phyloP scores from a whole-genome alignment of 2,797 vertebrate genomes.

The Sebastes nivosus region DNA sequence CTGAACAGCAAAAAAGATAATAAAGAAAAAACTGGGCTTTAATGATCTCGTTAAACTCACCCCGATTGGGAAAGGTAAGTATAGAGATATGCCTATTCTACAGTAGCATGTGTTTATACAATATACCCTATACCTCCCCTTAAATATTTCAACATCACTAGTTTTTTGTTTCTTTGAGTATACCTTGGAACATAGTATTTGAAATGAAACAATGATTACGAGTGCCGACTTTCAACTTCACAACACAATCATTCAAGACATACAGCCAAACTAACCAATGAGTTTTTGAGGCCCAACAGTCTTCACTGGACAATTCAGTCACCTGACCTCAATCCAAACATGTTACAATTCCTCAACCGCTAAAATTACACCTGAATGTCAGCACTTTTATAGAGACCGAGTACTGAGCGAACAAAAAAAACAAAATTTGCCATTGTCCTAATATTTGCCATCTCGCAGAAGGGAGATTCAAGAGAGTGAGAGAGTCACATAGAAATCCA shows the following conservation, averaged over 20 bases:
- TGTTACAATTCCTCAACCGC: background rate
- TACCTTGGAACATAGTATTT: background rate
- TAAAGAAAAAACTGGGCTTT: background rate
- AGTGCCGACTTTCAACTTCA: background rate
- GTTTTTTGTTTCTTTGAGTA: background rate
- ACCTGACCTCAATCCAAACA: background rate
- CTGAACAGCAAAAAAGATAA: slow-evolving; percentile 58
- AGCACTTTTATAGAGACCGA: background rate
- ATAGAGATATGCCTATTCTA: background rate
- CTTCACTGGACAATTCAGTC: background rate
- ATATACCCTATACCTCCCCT: background rate
- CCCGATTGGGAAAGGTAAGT: background rate
- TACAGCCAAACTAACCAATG: background rate
- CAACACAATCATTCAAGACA: background rate
- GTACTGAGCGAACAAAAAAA: too few relatives aligned
- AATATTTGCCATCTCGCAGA: background rate
- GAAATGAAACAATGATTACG: background rate
- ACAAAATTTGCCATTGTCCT: background rate
- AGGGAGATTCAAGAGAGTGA: background rate
- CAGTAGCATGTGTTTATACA: background rate
- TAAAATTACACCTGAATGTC: background rate
- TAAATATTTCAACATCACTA: background rate
- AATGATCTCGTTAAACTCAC: background rate
- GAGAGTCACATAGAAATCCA: background rate
- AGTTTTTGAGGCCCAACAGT: background rate